Evolutionary conservation across 2,797 vertebrate genomes (phyloP).

Genomic region (Basileuterus tristriatus): DNA sequence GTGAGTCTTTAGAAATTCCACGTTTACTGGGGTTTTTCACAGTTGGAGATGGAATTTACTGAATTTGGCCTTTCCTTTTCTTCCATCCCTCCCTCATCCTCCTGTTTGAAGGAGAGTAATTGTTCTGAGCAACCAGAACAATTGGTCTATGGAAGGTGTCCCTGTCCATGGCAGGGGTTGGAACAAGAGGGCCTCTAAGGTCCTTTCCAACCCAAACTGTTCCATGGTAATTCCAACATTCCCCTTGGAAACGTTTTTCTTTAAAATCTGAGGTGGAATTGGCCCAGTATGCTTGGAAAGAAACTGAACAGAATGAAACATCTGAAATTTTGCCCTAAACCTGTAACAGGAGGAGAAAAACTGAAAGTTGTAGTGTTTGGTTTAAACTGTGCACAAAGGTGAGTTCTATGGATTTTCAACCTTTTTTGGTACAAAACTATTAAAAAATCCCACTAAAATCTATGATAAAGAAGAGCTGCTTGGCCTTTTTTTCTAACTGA

Average conservation of each 20-base stretch:
- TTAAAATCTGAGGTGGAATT: background rate
- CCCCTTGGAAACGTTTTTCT: background rate
- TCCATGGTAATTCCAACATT: background rate
- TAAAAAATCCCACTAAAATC: fast-evolving
- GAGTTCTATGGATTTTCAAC: background rate
- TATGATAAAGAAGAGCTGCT: background rate
- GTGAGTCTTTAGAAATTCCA: background rate
- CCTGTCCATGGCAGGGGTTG: background rate
- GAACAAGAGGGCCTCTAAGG: background rate
- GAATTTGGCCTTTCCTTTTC: background rate
- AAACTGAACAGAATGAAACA: background rate
- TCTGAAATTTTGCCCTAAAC: background rate
- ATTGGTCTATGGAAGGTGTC: background rate
- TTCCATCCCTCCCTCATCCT: background rate
- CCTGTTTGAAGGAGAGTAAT: background rate
- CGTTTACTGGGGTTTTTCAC: fast-evolving
- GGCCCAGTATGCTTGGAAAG: background rate
- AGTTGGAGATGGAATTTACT: background rate
- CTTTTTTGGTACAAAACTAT: background rate
- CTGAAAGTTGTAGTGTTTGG: background rate
- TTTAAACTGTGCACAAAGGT: background rate
- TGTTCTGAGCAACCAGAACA: background rate
- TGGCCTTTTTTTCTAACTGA: background rate
- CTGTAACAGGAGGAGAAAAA: background rate
- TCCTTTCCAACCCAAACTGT: background rate